Evolutionary conservation across 2,113 vertebrate genomes (phyloP).

Genomic region (Nibea coibor): DNA sequence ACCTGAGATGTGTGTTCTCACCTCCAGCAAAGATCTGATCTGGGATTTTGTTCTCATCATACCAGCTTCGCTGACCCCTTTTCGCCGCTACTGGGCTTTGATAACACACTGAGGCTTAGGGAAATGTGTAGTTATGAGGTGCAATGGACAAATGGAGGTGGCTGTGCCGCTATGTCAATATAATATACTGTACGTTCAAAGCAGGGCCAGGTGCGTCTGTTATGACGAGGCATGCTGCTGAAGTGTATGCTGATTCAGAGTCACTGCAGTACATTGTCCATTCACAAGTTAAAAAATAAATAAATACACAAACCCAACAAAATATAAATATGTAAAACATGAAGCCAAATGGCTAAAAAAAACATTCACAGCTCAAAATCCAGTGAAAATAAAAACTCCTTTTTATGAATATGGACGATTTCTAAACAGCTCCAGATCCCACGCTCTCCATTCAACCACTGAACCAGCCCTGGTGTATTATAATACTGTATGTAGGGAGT

Average conservation of each 20-base stretch:
- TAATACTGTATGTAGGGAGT: conserved; percentile 49
- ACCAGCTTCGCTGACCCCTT: conserved; percentile 2
- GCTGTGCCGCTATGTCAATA: not conserved
- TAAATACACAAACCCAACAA: not conserved
- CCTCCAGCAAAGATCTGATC: conserved; percentile 61
- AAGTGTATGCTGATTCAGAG: not conserved
- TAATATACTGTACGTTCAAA: not conserved
- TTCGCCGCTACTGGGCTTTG: conserved; percentile 29
- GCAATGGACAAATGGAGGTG: not conserved
- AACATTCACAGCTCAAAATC: not conserved
- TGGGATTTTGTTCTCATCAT: conserved; percentile 44
- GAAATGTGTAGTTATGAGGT: conserved; percentile 12
- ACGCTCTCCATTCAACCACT: conserved; percentile 20
- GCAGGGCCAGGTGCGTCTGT: not conserved
- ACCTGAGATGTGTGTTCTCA: conserved; percentile 64
- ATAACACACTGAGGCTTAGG: not conserved
- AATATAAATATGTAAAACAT: not conserved
- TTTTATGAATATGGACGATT: conserved; percentile 1
- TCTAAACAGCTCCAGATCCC: conserved; percentile 28
- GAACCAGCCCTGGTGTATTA: conserved; percentile 40
- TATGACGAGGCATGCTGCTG: not conserved
- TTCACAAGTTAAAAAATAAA: not conserved
- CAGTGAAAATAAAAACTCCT: not conserved
- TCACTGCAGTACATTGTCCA: not conserved
- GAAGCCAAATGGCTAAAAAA: not conserved